A percentile compares a stretch with the other conserved stretches of the same genome.
These are phyloP conservation scores for Bothrops jararaca DNA, from an alignment of 2,113 vertebrate species.

Conservation along the genomic window DNA sequence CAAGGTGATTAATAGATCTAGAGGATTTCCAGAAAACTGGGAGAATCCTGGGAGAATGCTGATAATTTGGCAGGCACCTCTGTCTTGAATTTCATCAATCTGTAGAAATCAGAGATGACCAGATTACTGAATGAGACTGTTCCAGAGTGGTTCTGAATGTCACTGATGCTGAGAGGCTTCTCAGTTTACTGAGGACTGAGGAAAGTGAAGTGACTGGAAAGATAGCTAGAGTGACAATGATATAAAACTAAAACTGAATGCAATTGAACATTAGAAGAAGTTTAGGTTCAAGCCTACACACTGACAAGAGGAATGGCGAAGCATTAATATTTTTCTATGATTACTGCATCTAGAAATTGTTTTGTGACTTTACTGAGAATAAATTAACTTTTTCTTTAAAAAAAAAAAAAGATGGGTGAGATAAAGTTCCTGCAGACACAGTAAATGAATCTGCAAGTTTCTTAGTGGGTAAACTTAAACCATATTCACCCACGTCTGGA, in stretches of 20 bases:
- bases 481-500: neutral
- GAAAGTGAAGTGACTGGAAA: neutral
- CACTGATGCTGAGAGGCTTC: neutral
- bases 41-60: neutral
- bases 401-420: neutral
- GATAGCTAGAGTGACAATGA: neutral
- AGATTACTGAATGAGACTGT: neutral
- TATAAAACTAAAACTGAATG: neutral
- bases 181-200: neutral
- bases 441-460: neutral
- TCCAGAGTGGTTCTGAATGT: neutral
- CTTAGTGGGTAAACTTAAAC: neutral
- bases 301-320: neutral
- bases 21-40: neutral
- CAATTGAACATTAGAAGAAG: neutral
- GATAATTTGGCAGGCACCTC: neutral
- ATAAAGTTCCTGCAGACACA: neutral
- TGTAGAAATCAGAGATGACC: neutral
- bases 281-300: neutral
- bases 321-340: neutral
- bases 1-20: neutral
- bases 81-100: neutral
- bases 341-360: neutral
- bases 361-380: neutral
- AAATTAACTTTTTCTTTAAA: neutral